phyloP scores from a whole-genome alignment of 2,113 vertebrate species.

The Myiopsitta monachus region DNA sequence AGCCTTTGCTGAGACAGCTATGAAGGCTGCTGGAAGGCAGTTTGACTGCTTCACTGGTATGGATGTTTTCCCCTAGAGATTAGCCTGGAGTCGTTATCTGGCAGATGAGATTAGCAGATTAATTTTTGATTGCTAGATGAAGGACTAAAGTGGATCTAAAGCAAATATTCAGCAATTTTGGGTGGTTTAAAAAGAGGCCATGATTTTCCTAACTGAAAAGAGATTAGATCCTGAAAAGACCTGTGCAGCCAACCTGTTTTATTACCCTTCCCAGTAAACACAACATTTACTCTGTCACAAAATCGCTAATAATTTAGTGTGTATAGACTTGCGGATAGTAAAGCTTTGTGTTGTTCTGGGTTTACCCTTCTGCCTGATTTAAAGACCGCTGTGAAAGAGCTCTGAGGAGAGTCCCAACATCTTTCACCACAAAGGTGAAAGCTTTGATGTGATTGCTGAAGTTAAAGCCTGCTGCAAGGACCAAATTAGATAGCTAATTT shows the following conservation, averaged over 20 bases:
- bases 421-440: not conserved
- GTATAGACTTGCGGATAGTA: not conserved
- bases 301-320: not conserved
- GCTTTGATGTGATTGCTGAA: not conserved
- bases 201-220: not conserved
- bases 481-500: not conserved
- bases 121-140: not conserved
- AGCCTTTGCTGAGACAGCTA: not conserved
- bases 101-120: not conserved
- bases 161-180: not conserved
- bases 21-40: not conserved
- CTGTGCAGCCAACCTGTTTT: not conserved
- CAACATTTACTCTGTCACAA: not conserved
- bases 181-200: not conserved
- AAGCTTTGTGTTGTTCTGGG: not conserved
- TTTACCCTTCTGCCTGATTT: slow-evolving; percentile 3
- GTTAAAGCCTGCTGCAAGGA: not conserved
- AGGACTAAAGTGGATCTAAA: not conserved
- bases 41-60: not conserved
- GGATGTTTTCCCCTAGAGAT: not conserved
- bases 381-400: not conserved
- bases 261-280: not conserved
- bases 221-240: not conserved
- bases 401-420: not conserved
- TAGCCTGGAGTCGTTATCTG: not conserved